Evolutionary conservation across 2,113 vertebrate species (phyloP).

Genomic region (Condylura cristata): DNA sequence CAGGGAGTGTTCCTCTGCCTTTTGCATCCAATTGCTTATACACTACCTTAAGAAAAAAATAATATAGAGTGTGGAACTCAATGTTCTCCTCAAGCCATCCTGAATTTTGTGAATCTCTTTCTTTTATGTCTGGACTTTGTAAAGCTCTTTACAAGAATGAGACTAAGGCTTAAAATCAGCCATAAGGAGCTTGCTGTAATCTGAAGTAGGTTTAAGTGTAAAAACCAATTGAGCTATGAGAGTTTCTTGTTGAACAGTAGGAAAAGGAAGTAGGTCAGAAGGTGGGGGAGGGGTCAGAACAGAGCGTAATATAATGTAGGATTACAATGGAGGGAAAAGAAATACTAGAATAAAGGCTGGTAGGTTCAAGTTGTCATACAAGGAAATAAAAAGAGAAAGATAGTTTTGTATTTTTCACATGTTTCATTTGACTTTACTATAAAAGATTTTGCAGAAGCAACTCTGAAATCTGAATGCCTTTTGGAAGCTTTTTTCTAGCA

Average conservation of each 20-base stretch:
- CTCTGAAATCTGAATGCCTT: neutral
- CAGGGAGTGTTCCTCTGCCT: neutral
- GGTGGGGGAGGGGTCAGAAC: neutral
- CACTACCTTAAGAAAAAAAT: neutral
- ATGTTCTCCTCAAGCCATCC: neutral
- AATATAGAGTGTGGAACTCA: neutral
- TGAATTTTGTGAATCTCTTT: neutral
- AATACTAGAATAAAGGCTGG: neutral
- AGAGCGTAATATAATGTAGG: neutral
- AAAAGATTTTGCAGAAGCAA: neutral
- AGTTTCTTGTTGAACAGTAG: neutral
- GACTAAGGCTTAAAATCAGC: neutral
- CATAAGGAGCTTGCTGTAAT: neutral
- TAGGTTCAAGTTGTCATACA: neutral
- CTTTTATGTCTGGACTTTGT: neutral
- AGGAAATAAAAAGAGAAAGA: neutral
- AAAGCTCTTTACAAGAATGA: slow-evolving; percentile 46
- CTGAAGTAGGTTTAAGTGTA: slow-evolving; percentile 25
- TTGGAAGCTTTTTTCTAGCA: neutral
- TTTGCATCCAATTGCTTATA: neutral
- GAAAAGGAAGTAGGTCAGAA: neutral
- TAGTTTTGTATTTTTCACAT: neutral
- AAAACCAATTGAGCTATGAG: neutral
- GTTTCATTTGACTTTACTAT: neutral
- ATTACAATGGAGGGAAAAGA: neutral